These are phyloP conservation scores for Tychaedon coryphoeus DNA, from an alignment of 2,113 vertebrate genomes.

Conservation along the genomic window DNA sequence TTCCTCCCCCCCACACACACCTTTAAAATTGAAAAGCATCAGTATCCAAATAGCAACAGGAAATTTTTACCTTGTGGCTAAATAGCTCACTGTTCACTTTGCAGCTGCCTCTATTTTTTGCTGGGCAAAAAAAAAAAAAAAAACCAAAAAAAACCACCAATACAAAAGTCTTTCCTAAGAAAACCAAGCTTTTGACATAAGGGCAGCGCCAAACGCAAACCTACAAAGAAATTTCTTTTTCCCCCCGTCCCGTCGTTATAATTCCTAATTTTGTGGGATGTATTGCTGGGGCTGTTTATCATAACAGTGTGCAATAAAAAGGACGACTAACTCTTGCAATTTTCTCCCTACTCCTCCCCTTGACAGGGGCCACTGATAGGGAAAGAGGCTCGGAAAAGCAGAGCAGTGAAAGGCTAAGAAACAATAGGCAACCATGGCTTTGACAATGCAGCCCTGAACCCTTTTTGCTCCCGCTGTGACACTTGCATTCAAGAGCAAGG, in stretches of 20 bases:
- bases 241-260: conserved; percentile 7
- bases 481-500: conserved; percentile 74
- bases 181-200: conserved; percentile 62
- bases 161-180: conserved; percentile 55
- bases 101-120: conserved; percentile 63
- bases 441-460: conserved; percentile 73
- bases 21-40: conserved; percentile 53
- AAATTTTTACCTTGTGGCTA: conserved; percentile 62
- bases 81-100: conserved; percentile 62
- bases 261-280: conserved; percentile 68
- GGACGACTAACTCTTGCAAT: conserved; percentile 67
- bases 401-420: conserved; percentile 69
- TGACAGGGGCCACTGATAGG: conserved; percentile 71
- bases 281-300: conserved; percentile 73
- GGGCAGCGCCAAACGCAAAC: conserved; percentile 42
- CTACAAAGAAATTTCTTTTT: conserved; percentile 8
- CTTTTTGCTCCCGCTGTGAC: conserved; percentile 72
- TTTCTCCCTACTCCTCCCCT: conserved; percentile 72
- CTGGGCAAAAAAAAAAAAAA: conserved; percentile 4
- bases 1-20: neutral
- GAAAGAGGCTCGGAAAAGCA: conserved; percentile 66
- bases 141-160: neutral
- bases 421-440: conserved; percentile 75
- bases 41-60: conserved; percentile 57
- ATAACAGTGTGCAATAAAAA: conserved; percentile 68